Conservation (phyloP, 2,797 vertebrate species). For the Gorsachius magnificus region DNA sequence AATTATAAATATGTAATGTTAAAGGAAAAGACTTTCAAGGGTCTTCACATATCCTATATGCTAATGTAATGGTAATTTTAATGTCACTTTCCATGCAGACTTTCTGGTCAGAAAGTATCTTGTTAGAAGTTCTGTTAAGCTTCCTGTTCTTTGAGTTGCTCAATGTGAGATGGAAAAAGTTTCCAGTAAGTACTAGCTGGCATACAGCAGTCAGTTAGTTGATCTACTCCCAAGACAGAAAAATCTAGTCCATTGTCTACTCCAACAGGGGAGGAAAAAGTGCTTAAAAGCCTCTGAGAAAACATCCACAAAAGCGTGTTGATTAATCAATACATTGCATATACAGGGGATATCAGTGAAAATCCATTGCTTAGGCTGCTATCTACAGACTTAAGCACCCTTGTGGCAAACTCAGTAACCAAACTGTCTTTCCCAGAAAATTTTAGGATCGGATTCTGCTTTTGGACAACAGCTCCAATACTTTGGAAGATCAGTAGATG, state of each 20-base stretch:
- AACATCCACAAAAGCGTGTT: neutral
- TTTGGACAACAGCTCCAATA: constrained; percentile 81
- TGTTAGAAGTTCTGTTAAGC: neutral
- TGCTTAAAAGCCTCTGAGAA: neutral
- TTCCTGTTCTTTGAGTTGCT: neutral
- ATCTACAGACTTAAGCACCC: neutral
- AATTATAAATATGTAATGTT: neutral
- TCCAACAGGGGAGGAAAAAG: neutral
- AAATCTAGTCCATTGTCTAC: neutral
- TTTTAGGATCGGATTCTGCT: constrained; percentile 79
- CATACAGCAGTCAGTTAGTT: neutral
- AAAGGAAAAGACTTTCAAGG: neutral
- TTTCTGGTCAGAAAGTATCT: neutral
- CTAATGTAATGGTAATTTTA: neutral
- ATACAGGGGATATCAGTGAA: neutral
- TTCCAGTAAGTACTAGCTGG: neutral
- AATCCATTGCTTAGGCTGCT: neutral
- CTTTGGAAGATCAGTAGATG: constrained; percentile 90
- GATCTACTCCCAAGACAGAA: neutral
- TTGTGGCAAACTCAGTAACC: neutral
- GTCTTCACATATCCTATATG: neutral
- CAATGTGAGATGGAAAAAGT: neutral
- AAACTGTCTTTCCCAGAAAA: constrained; percentile 80
- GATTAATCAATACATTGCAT: neutral
- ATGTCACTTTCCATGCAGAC: neutral